Conservation (phyloP, 2,797 vertebrate species). For the Enteromius paludinosus region DNA sequence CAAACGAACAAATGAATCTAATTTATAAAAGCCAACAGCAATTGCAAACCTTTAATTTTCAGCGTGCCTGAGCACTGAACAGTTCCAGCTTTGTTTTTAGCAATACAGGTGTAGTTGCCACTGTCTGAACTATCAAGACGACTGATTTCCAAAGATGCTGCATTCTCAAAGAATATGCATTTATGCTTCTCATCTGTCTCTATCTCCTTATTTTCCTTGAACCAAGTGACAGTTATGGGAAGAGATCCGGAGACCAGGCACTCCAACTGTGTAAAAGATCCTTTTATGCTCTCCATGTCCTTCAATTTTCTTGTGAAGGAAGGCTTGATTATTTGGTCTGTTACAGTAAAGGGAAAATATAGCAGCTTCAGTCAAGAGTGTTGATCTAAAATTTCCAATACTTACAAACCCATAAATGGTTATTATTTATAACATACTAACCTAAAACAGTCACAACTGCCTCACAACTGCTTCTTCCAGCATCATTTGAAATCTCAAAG, state of each 20-base stretch:
- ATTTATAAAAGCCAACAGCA: slow-evolving; percentile 29
- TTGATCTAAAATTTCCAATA: background rate
- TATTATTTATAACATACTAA: slow-evolving; percentile 77
- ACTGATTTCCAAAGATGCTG: slow-evolving; percentile 92
- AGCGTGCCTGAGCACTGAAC: slow-evolving; percentile 90
- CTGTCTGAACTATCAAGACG: slow-evolving; percentile 86
- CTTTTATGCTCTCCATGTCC: slow-evolving; percentile 93
- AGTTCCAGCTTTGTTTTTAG: slow-evolving; percentile 90
- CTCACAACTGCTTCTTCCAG: slow-evolving; percentile 88
- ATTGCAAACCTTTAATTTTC: slow-evolving; percentile 91
- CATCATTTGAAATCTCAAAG: slow-evolving; percentile 94
- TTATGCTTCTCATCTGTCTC: slow-evolving; percentile 89
- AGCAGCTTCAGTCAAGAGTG: background rate
- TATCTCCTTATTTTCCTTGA: slow-evolving; percentile 91
- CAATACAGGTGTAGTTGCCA: slow-evolving; percentile 92
- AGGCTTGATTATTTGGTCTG: slow-evolving; percentile 97
- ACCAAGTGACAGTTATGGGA: slow-evolving; percentile 93
- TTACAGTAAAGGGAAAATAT: slow-evolving; percentile 52
- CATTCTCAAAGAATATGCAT: slow-evolving; percentile 95
- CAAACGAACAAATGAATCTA: background rate
- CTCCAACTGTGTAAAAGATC: slow-evolving; percentile 92
- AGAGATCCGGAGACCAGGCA: slow-evolving; percentile 95
- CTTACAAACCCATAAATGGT: background rate
- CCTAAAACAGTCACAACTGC: slow-evolving; percentile 90
- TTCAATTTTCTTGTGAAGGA: slow-evolving; percentile 96